Base-by-base conservation (phyloP, 2,797 vertebrate genomes). In the Hyperoplus lanceolatus region DNA sequence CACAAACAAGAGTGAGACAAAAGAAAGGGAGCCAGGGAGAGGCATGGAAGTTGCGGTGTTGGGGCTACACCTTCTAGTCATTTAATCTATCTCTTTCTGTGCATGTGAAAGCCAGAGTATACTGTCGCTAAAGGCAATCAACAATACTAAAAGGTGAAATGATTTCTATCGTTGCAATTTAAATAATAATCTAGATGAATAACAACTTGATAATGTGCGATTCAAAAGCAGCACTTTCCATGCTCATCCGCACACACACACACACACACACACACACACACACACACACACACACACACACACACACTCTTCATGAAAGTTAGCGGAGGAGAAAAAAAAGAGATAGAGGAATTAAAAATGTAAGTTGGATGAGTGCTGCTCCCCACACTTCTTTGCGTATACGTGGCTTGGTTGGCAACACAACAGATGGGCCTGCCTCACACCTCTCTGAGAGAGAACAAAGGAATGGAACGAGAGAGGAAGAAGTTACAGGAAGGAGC, bases 391-490 rank as follows among this genome's bases (percentile, higher is more conserved):
- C 10, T 1, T 60, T 58, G 36, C 49, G 56, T 83, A 70, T 50
- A 29, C 29, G 29, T 51, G 53, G 70, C 43, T 75, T 64, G 6
- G 4, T 58, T 29, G 58, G 57, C 21, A 55, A 64, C 41, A 49
- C 67, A 82, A 73, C 88, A 87, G 84, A 88, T 85, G 80, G 29
- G 82, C 10, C 51, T 43, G 48, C 69, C 51, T 48, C 55, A 38
- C 66, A 69, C 61, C 71, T 58, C 56, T 38, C 10, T 8, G 76
- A 73, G 61, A 78, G 67, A 68, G 48, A 79, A 87, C 65, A 67
- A 87, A 81, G 54, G n/a, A 45, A 14, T n/a, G n/a, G 10, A 38
- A 8, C 29, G 16, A 66, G 59, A 77, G 15, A 46, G 51, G 60
- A 65, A 56, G 49, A 65, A 29, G 70, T 38, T 50, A 12, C 10